phyloP scores from a whole-genome alignment of 2,888 invertebrate species.

The Monoplex corrugatus region DNA sequence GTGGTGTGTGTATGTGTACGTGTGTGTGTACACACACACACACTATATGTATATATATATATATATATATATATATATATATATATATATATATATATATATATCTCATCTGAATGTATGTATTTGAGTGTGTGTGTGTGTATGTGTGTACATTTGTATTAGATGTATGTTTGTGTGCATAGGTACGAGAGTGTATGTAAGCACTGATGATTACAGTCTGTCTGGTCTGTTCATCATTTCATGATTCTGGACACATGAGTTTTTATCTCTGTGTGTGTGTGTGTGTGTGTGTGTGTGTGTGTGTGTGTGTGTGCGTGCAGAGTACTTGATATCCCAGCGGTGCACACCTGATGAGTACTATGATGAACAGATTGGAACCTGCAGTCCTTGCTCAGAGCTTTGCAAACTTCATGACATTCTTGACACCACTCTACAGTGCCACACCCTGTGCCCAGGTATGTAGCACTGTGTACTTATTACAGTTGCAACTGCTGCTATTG shows the following conservation, averaged over 20 bases:
- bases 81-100: too few relatives aligned
- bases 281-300: constrained; percentile 19
- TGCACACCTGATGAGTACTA: neutral
- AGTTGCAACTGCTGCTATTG: too few relatives aligned
- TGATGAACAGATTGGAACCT: neutral
- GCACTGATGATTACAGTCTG: too few relatives aligned
- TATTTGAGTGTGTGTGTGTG: neutral
- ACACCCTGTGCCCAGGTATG: neutral
- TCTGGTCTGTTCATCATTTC: too few relatives aligned
- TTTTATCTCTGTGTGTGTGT: neutral
- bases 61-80: too few relatives aligned
- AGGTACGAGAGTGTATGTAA: too few relatives aligned
- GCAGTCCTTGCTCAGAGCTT: neutral
- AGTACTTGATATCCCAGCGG: neutral
- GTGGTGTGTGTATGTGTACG: too few relatives aligned
- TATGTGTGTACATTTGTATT: neutral
- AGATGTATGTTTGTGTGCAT: neutral
- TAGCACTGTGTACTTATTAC: too few relatives aligned
- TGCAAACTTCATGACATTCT: neutral
- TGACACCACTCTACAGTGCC: neutral
- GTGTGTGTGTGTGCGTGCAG: neutral
- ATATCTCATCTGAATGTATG: too few relatives aligned
- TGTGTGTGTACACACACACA: too few relatives aligned
- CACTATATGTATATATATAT: too few relatives aligned
- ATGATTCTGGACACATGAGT: too few relatives aligned